Percentiles rank a stretch among this genome's conserved stretches.
Conservation (phyloP, 2,888 invertebrate genomes). For the Clepsis dumicolana region DNA sequence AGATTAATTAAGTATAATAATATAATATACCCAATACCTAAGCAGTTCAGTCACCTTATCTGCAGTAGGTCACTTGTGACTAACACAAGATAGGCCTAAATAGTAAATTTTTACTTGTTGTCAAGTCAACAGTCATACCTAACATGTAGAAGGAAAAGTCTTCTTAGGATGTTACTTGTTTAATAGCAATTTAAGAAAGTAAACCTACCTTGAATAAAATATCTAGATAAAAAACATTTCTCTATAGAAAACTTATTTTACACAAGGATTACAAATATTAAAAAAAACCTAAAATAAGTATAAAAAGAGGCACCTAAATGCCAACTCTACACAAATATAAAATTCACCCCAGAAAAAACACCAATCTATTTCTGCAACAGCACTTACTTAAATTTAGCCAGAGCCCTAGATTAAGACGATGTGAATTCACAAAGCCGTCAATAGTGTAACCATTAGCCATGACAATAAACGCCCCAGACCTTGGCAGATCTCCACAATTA, state of each 20-base stretch:
- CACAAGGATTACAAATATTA: no score
- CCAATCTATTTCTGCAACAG: slow-evolving; percentile 43
- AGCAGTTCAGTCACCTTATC: slow-evolving; percentile 32
- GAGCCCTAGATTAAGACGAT: slow-evolving; percentile 53
- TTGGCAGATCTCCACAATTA: slow-evolving; percentile 82
- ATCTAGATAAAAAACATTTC: no score
- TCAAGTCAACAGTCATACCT: slow-evolving; percentile 4
- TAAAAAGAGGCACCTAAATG: neutral
- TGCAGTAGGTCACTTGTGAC: slow-evolving; percentile 20
- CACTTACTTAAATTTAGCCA: slow-evolving; percentile 55
- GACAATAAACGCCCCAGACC: slow-evolving; percentile 77
- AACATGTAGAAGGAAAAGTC: neutral
- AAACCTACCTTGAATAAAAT: no score
- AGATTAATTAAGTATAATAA: slow-evolving; percentile 17
- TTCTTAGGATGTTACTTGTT: no score
- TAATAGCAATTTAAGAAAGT: no score
- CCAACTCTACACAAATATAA: neutral
- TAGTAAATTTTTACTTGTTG: slow-evolving; percentile 8
- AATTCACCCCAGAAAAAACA: slow-evolving; percentile 34
- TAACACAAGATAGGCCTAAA: slow-evolving; percentile 20
- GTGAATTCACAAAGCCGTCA: slow-evolving; percentile 47
- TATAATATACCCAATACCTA: slow-evolving; percentile 14
- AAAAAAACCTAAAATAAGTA: neutral
- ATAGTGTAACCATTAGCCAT: slow-evolving; percentile 59
- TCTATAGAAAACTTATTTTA: no score